Evolutionary conservation across 2,113 vertebrate genomes (phyloP).

Genomic region (Tringa solitaria): DNA sequence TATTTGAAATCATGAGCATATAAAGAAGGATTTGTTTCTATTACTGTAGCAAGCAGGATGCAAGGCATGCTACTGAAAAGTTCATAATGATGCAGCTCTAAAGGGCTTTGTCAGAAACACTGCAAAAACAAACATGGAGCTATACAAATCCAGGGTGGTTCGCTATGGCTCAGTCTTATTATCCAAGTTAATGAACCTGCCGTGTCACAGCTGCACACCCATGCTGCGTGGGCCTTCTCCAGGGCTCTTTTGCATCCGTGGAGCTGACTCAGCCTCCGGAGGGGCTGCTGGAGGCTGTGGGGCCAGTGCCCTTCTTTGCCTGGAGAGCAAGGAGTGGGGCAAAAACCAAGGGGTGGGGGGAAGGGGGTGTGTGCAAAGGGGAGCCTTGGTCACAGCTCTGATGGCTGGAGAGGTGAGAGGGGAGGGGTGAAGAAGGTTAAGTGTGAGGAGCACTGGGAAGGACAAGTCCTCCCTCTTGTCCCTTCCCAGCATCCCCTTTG

Average conservation of each 20-base stretch:
- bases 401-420: not conserved
- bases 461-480: not conserved
- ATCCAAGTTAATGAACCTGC: not conserved
- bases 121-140: not conserved
- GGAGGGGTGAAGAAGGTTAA: not conserved
- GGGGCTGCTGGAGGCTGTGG: not conserved
- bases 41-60: conserved; percentile 1
- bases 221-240: not conserved
- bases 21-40: conserved; percentile 29
- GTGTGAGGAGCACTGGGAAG: not conserved
- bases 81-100: conserved; percentile 14
- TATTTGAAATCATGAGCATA: not conserved
- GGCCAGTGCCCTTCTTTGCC: not conserved
- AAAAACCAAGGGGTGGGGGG: not conserved
- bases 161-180: not conserved
- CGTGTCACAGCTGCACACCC: not conserved
- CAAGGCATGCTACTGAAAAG: not conserved
- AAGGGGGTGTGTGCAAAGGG: not conserved
- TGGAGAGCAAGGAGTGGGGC: not conserved
- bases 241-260: not conserved
- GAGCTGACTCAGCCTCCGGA: not conserved
- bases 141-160: not conserved
- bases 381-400: not conserved
- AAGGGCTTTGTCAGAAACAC: not conserved
- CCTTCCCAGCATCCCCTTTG: no score